Evolutionary conservation across 92 coral and sea anemone species (phyloP), one percentile per base, ranked within the genome.

Genomic region (Pocillopora meandrina): DNA sequence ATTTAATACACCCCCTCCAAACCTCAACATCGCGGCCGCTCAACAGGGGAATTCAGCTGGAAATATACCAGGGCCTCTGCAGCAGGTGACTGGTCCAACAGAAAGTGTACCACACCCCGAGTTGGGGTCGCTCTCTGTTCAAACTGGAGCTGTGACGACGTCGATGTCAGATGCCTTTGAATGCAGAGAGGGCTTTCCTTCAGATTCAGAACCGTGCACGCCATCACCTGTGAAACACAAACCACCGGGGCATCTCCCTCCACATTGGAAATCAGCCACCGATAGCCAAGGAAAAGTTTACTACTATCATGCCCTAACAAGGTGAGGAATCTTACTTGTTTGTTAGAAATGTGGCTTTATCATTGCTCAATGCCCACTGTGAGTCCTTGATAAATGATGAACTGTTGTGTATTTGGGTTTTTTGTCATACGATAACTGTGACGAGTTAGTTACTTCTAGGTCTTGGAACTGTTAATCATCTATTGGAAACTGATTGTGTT

Each of bases 231-330:
- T 87, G 16, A 92, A 85, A 34, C 86, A 84, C 72, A 92, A 94
- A 79, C 82, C 90, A 58, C 63, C 78, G 8, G 52, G 7, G 3
- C 76, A 81, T n/a, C 67, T 96, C 68, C 99, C 99, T 56, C 86
- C 99, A 0, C 87, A 94, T 59, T 96, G 99, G 99, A 96, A 91
- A 89, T 89, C 93, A 56, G 99, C 99, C 6, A 92, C 94, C 9
- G 99, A 96, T 56, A 97, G 95, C 14, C 95, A 96, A 72, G 99
- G 99, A 9, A 93, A 93, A 66, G 93, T 92, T n/a, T 96, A 96
- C 79, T 96, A 96, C 74, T 96, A 96, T 65, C 99, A 96, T 31
- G 91, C 95, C 33, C 84, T 91, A 12, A 96, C 99, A 26, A 85
- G 99, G 98, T 96, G 56, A 74, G 80, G 1, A 59, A 61, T 42